Evolutionary conservation across 2,797 vertebrate species (phyloP), one percentile per base, ranked within the genome.

Genomic region (Anniella stebbinsi): DNA sequence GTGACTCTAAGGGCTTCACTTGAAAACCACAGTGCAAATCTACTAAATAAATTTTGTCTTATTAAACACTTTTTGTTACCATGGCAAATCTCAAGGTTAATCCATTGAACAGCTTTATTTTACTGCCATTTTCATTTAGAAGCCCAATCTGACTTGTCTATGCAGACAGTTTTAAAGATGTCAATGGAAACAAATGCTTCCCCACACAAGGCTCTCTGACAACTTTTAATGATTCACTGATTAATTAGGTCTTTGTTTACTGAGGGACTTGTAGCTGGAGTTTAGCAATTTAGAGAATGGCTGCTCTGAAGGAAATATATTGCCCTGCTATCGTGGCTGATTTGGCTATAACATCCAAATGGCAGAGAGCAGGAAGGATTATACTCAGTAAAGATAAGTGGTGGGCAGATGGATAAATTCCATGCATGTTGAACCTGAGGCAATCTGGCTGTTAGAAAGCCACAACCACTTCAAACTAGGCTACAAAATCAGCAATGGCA

Each of bases 171-270:
- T 2, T 0, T 1, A 51, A 41, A 92, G 41, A 48, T 10, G 76
- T 88, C 80, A 80, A 4, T 76, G 2, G 33, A 67, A 87, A 45
- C 17, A 76, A 82, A 73, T 82, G 63, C 45, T 77, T 86, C 33
- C 18, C 69, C 51, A 86, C 82, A 82, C 33, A n/a, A 1, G 13
- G 63, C 10, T 90, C 54, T 51, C 63, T 75, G 54, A 82, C 12
- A 91, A 1, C 0, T 84, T 93, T 72, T 60, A 45, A 57, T 1
- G 82, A 13, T 11, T 18, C 80, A 21, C 1, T 87, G 72, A 93
- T 87, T 87, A 87, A 87, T 92, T 73, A 80, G 70, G 81, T 51
- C 30, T 81, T 85, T 75, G 30, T 83, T 91, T 93, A 83, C 48
- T 54, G 23, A 66, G n/a, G 48, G 70, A 86, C 83, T 90, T 72